Base-by-base conservation (phyloP, 2,888 invertebrate genomes). In the Brenthis ino region DNA sequence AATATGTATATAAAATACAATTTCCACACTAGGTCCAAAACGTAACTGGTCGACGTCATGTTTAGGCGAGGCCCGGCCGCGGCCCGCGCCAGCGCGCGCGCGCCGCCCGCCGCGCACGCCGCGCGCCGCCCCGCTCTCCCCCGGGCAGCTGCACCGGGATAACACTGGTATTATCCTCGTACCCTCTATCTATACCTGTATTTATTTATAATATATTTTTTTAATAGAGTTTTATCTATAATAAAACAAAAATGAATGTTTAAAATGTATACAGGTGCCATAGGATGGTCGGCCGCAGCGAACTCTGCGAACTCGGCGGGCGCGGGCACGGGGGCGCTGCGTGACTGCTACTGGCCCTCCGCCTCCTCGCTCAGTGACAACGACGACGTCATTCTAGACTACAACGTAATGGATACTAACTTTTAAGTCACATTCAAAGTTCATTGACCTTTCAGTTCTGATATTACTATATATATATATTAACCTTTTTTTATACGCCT, bases 331-430 rank as follows among this genome's bases (percentile, higher is more conserved):
- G 76, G 74, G 66, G 76, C 76, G 56, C 74, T 79, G 57, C 76
- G 82, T 82, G 88, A 85, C 82, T 86, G 83, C 71, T 87, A 85
- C 74, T 89, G 89, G 89, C 84, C 87, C 63, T 85, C 87, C 74
- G 85, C 84, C 65, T 82, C 88, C 55, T 83, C 87, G 50, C 82
- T 83, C 80, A 84, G 85, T 79, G 91, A 89, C 80, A 83, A 81
- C 72, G 90, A 90, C 74, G 89, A 91, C 78, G 87, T 88, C 72
- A 83, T 85, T 72, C 82, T 89, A 74, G 86, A 88, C 76, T 89
- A 89, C 80, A 89, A 89, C 79, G 91, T 90, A 78, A 87, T 81
- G 61, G 48, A 8, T 65, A 70, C 68, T 73, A 68, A 71, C 64
- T 37, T 8, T 37, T 37, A 37, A 6, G 2, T 43, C 37, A 2